These are phyloP conservation scores for Panurus biarmicus DNA, from an alignment of 2,113 vertebrate genomes.

Conservation along the genomic window DNA sequence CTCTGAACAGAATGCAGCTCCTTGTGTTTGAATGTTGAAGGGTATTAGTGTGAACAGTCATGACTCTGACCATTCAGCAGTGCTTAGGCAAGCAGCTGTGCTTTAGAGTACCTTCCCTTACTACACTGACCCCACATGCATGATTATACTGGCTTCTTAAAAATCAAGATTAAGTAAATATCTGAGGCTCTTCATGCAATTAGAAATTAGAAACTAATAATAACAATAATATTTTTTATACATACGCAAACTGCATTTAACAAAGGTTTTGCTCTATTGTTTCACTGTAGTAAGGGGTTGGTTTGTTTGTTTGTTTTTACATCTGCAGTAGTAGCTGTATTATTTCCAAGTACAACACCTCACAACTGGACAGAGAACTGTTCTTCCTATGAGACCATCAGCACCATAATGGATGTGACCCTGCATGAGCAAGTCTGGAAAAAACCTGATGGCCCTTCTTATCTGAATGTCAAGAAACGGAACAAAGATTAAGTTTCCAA, in stretches of 20 bases:
- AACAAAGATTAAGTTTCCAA: slow-evolving; percentile 37
- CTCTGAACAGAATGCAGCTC: background rate
- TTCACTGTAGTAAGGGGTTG: background rate
- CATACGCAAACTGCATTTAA: background rate
- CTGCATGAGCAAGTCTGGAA: background rate
- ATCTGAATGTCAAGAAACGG: background rate
- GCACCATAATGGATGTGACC: background rate
- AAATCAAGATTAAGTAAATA: background rate
- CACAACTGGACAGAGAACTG: background rate
- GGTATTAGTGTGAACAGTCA: too few species aligned
- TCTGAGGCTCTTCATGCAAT: background rate
- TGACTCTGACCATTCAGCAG: background rate
- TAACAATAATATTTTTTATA: background rate
- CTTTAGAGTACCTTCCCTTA: background rate
- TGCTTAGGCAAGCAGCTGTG: background rate
- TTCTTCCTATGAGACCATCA: background rate
- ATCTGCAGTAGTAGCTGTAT: background rate
- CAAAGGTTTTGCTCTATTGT: background rate
- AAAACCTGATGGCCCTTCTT: background rate
- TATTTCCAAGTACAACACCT: background rate
- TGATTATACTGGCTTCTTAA: slow-evolving; percentile 2
- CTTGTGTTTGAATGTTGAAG: background rate
- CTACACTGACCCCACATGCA: background rate
- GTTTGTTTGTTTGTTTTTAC: background rate
- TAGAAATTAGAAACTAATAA: background rate